phyloP scores from a whole-genome alignment of 2,888 invertebrate species.

The Nephrotoma flavescens region DNA sequence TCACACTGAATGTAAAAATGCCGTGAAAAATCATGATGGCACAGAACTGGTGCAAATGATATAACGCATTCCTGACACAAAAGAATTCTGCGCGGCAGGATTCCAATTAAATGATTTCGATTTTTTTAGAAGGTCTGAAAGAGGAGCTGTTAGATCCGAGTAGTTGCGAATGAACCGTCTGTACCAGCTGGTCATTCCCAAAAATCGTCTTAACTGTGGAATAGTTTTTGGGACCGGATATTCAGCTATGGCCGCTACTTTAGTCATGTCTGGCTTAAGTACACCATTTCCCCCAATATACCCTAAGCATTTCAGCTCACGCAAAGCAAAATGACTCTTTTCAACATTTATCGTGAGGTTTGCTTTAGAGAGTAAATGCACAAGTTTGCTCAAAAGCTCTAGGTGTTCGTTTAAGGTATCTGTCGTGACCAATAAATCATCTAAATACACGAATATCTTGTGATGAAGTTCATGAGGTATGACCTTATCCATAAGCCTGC shows the following conservation, averaged over 20 bases:
- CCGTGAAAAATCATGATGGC: not conserved
- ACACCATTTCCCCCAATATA: too few species aligned
- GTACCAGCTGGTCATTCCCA: not conserved
- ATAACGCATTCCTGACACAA: not conserved
- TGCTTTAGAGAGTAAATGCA: not conserved
- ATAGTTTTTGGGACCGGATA: too few species aligned
- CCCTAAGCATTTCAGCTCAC: not conserved
- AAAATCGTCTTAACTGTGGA: not conserved
- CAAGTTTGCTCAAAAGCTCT: not conserved
- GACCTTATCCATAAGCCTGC: conserved; percentile 9
- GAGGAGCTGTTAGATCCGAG: not conserved
- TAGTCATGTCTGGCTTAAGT: too few species aligned
- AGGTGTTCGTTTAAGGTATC: not conserved
- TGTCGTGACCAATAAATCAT: not conserved
- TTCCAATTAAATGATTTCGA: not conserved
- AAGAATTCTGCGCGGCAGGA: not conserved
- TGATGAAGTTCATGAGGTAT: conserved; percentile 9
- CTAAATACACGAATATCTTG: not conserved
- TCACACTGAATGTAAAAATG: not conserved
- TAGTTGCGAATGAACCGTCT: not conserved
- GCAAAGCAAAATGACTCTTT: not conserved
- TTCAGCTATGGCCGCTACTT: too few species aligned
- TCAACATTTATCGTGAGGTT: not conserved
- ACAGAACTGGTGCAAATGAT: not conserved
- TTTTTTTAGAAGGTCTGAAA: not conserved